Percentiles rank a stretch among this genome's conserved stretches.
These are phyloP conservation scores for Antechinus flavipes DNA, from an alignment of 2,113 vertebrate species.

Conservation along the genomic window DNA sequence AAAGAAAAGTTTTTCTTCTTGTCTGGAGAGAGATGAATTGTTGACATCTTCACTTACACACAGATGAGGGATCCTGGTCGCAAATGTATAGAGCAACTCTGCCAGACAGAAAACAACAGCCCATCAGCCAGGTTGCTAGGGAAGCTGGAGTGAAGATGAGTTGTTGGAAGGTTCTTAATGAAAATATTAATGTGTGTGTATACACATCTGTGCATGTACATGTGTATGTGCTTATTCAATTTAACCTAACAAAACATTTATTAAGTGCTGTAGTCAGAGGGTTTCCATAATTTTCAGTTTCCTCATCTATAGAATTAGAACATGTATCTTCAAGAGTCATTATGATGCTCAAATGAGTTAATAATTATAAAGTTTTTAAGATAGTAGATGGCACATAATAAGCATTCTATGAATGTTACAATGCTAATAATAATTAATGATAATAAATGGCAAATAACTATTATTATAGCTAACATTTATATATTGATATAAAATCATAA, in stretches of 20 bases:
- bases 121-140: background rate
- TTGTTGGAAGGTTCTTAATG: background rate
- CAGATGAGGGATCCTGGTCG: background rate
- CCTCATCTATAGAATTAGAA: background rate
- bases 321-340: background rate
- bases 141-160: background rate
- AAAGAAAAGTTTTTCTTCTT: background rate
- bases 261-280: background rate
- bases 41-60: background rate
- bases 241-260: background rate
- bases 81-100: background rate
- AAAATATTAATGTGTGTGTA: too few species aligned
- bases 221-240: background rate
- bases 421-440: background rate
- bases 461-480: background rate
- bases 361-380: background rate
- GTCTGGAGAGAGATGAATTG: background rate
- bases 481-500: background rate
- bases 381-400: background rate
- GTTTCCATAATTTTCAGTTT: background rate
- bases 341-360: background rate
- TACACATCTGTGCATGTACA: too few species aligned
- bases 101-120: background rate
- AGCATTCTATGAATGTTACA: background rate
- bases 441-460: background rate